Conservation (phyloP, 2,113 vertebrate genomes). For the Nematolebias whitei region DNA sequence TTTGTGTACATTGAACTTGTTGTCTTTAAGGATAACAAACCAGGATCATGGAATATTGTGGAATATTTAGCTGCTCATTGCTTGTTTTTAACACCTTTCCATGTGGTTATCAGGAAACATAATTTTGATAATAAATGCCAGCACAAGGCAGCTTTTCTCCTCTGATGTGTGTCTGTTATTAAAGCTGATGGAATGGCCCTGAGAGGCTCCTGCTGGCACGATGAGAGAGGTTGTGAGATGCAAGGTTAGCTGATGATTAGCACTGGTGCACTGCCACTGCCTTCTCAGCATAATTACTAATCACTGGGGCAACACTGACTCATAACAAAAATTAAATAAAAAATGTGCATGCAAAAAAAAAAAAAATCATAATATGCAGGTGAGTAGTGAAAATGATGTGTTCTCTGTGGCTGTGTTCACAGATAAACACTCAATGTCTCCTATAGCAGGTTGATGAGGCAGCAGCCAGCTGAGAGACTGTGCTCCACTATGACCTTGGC, state of each 20-base stretch:
- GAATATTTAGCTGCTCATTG: constrained; percentile 13
- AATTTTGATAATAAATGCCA: constrained; percentile 39
- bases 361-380: constrained; percentile 49
- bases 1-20: not conserved
- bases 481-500: constrained; percentile 65
- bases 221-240: constrained; percentile 57
- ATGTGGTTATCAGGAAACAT: constrained; percentile 4
- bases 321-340: too few species aligned
- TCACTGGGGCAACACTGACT: constrained; percentile 53
- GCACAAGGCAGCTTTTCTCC: constrained; percentile 16
- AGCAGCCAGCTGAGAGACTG: constrained; percentile 58
- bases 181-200: constrained; percentile 63
- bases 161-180: constrained; percentile 64
- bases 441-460: constrained; percentile 56
- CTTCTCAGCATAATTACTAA: constrained; percentile 77
- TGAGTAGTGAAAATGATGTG: constrained; percentile 54
- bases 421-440: constrained; percentile 30
- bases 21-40: not conserved
- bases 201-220: constrained; percentile 51
- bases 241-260: constrained; percentile 64
- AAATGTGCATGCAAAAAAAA: constrained; percentile 13
- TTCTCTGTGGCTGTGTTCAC: constrained; percentile 26
- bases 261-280: constrained; percentile 68
- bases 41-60: constrained; percentile 1
- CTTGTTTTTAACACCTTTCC: constrained; percentile 25